These are phyloP conservation scores for Megaustenia siamemsis DNA, from an alignment of 2,888 invertebrate species.

Conservation along the genomic window DNA sequence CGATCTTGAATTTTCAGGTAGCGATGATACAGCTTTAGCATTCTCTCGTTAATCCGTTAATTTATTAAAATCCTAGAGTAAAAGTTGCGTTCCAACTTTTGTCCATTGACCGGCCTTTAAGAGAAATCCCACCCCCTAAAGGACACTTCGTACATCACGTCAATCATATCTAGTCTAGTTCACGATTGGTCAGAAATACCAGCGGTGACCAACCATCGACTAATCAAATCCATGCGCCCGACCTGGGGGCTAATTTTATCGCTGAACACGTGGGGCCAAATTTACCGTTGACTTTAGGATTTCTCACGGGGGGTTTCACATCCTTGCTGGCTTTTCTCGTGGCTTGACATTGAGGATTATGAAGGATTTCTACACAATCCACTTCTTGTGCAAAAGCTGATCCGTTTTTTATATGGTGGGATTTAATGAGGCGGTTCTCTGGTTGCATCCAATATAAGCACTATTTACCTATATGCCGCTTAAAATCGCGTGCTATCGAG, in stretches of 20 bases:
- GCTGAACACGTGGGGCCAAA: background rate
- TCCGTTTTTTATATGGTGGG: no score
- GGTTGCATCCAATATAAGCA: no score
- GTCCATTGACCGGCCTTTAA: no score
- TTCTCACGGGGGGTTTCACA: background rate
- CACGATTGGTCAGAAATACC: background rate
- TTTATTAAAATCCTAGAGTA: no score
- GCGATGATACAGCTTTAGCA: no score
- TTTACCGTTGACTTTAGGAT: background rate
- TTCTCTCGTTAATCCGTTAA: no score
- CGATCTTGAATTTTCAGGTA: no score
- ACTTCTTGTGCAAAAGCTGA: no score
- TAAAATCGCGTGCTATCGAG: no score
- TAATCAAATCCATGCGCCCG: background rate
- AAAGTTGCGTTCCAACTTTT: no score
- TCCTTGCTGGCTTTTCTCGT: background rate
- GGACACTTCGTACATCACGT: background rate
- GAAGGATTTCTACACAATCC: background rate
- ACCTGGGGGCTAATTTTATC: constrained; percentile 3
- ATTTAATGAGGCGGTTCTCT: no score
- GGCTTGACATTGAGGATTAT: background rate
- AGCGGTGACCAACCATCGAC: background rate
- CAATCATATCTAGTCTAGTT: background rate
- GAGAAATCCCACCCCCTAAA: background rate
- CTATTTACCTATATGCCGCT: no score